Evolutionary conservation across 2,113 vertebrate genomes (phyloP), one percentile per base, ranked within the genome.

Genomic region (Ctenomys sociabilis): DNA sequence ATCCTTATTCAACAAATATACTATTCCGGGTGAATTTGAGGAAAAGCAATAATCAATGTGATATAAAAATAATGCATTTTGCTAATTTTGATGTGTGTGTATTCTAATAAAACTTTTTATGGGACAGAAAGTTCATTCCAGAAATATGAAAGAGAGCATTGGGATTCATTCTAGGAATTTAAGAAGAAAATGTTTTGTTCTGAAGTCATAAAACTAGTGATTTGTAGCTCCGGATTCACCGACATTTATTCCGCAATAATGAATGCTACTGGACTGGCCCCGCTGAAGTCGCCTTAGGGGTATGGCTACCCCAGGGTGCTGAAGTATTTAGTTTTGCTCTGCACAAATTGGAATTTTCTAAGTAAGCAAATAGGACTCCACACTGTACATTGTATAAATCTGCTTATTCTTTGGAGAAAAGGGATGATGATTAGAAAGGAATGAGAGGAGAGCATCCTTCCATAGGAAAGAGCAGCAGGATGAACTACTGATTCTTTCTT

Each of bases 321-420:
- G 70, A 54, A 24, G 2, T 61, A 32, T 81, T 91, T 83, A 52
- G 40, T 37, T 96, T 85, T 89, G 3, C 7, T 66, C 63, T 73
- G 26, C 11, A 75, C 52, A 94, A 88, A 59, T 13, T 81, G 35
- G 19, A 90, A 59, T 59, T 91, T 86, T 49, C 19, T 13, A 22
- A 77, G 77, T 95, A 90, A 90, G 93, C 26, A 91, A 80, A 22
- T 37, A 88, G 63, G 57, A 45, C 7, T 8, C 54, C 52, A 54
- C 32, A 11, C 49, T 54, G 49, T 82, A 35, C 7, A 57, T 70
- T 40, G 87, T 64, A 68, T 49, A 84, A 57, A 85, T 86, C 9
- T 84, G 21, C 10, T 81, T 91, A 90, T 88, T 63, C 40, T 78
- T 89, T n/a, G 84, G 49, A 94, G 85, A 82, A 91, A 81, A 81